Conservation (phyloP, 2,888 invertebrate genomes). For the Cataglyphis cursor region DNA sequence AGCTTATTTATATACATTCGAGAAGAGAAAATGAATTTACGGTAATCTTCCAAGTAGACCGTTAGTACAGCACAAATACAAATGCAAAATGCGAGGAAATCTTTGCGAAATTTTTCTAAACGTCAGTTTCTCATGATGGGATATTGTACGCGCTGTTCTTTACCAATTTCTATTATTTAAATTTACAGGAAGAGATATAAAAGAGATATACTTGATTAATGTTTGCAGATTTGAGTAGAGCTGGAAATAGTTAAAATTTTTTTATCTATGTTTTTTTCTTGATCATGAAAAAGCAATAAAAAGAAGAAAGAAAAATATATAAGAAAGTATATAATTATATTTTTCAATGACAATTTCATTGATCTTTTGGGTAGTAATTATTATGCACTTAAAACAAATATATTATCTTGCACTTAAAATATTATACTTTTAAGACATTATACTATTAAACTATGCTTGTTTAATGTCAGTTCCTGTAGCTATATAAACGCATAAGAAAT, state of each 20-base stretch:
- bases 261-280: background rate
- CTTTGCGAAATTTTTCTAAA: constrained; percentile 13
- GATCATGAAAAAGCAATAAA: background rate
- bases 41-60: constrained; percentile 21
- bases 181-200: background rate
- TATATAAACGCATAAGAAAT: background rate
- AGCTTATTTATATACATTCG: constrained; percentile 6
- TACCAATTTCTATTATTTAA: background rate
- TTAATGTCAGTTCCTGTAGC: background rate
- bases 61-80: constrained; percentile 1
- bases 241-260: background rate
- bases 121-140: background rate
- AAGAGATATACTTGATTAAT: no score
- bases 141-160: background rate
- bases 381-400: background rate
- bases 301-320: background rate
- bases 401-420: no score
- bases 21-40: constrained; percentile 10
- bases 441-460: background rate
- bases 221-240: background rate
- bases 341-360: background rate
- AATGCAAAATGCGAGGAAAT: background rate
- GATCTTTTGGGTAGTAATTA: background rate
- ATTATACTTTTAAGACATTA: background rate
- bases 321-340: background rate